phyloP scores from a whole-genome alignment of 2,888 invertebrate genomes.

The Phengaris arion region DNA sequence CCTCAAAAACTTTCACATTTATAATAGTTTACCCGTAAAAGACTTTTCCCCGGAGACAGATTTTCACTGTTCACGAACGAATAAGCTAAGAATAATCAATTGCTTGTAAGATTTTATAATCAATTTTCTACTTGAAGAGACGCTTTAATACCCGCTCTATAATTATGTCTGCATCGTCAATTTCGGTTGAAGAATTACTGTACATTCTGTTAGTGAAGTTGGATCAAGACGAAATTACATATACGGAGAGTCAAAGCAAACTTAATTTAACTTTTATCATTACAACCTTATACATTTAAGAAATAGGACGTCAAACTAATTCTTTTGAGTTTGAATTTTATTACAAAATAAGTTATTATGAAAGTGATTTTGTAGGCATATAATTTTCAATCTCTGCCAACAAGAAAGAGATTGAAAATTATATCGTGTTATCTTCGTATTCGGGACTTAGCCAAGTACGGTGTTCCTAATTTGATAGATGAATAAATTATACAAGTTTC shows the following conservation, averaged over 20 bases:
- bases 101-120: neutral
- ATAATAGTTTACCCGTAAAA: neutral
- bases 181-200: slow-evolving; percentile 1
- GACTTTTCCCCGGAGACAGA: neutral
- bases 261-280: slow-evolving; percentile 25
- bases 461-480: too few species aligned
- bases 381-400: too few species aligned
- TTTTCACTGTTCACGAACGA: neutral
- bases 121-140: neutral
- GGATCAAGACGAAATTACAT: slow-evolving; percentile 16
- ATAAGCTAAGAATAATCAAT: neutral
- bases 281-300: slow-evolving; percentile 9
- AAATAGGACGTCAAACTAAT: slow-evolving; percentile 1
- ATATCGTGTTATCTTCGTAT: too few species aligned
- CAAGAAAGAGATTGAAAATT: too few species aligned
- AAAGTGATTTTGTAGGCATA: neutral
- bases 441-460: too few species aligned
- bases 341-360: neutral
- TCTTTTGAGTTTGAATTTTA: neutral
- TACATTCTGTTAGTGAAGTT: slow-evolving; percentile 4
- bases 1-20: too few species aligned
- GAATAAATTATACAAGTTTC: too few species aligned
- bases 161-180: neutral
- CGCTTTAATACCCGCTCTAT: neutral
- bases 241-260: slow-evolving; percentile 13